These are phyloP conservation scores for Papilio demoleus DNA, from an alignment of 2,888 invertebrate species.

Conservation along the genomic window DNA sequence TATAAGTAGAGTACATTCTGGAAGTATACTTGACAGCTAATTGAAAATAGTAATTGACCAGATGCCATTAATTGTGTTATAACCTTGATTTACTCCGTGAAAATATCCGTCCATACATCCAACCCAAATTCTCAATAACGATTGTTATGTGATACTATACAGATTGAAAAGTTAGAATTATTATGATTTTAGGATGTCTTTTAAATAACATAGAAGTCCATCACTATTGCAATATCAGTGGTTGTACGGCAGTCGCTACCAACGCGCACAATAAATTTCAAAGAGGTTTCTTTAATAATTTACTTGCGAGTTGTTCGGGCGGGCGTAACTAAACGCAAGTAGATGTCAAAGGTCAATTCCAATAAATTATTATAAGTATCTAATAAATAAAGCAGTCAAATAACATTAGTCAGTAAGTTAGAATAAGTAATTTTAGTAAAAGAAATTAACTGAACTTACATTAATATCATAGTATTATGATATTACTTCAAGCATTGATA, in stretches of 20 bases:
- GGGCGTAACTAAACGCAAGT: constrained; percentile 27
- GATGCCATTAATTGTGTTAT: too few species aligned
- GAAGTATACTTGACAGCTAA: too few species aligned
- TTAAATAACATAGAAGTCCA: constrained; percentile 1
- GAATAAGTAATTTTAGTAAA: not conserved
- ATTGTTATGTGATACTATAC: too few species aligned
- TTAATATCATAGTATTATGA: not conserved
- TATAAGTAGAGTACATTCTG: too few species aligned
- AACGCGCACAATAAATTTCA: constrained; percentile 63
- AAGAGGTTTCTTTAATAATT: constrained; percentile 46
- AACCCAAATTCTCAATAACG: too few species aligned
- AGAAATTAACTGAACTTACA: not conserved
- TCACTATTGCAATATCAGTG: constrained; percentile 48
- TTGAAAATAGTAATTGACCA: too few species aligned
- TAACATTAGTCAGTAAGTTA: not conserved
- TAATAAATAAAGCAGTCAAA: not conserved
- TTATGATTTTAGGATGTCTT: not conserved
- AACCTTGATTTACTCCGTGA: too few species aligned
- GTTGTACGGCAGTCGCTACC: constrained; percentile 53
- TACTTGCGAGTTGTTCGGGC: constrained; percentile 49
- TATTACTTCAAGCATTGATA: too few species aligned
- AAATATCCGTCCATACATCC: too few species aligned
- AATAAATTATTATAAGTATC: constrained; percentile 12
- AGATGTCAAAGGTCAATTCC: constrained; percentile 28
- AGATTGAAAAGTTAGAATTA: too few species aligned